Evolutionary conservation across 2,888 invertebrate species (phyloP), one percentile per base, ranked within the genome.

Genomic region (Pachydiplax longipennis): DNA sequence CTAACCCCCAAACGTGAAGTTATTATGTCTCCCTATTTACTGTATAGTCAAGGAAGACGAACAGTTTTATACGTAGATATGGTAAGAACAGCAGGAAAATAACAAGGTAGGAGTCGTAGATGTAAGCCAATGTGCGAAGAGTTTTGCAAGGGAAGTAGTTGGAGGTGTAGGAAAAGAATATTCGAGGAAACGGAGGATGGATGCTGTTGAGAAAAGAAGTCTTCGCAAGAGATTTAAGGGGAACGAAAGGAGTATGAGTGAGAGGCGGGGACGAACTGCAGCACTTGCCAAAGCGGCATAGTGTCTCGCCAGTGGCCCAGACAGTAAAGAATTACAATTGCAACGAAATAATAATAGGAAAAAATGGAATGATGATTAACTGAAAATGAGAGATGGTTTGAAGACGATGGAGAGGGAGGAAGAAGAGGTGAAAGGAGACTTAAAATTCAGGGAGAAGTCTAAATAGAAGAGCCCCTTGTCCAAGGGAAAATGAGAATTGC

Each of bases 291-390:
- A 73, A 73, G 73, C 73, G 73, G 73, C 73, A 31, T 31, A 73
- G 73, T 73, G 73, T 73, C 73, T 73, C 73, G 73, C 73, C 73
- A 73, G 73, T 73, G 73, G 73, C 73, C 73, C 73, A 73, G 73
- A 73, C 73, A 73, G 25, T 73, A 73, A 73, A 73, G 73, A 73
- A 73, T 13, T 73, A 73, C 73, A 73, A 73, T 73, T 73, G 73
- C 73, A 73, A 73, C 73, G 73, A 73, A 73, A 73, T 73, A 73
- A 73, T 73, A 73, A 73, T 73, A 73, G 73, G 18, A 73, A 73
- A 73, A 73, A 73, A 73, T 73, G 73, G 73, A 73, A 12, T 15
- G 73, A 73, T 73, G 73, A 73, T 73, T 73, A 73, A 73, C 73
- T 73, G 73, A 73, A 73, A 73, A 73, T 13, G 73, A 73, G 73